Base-by-base conservation (phyloP, 2,797 vertebrate genomes). In the Taeniopygia guttata region DNA sequence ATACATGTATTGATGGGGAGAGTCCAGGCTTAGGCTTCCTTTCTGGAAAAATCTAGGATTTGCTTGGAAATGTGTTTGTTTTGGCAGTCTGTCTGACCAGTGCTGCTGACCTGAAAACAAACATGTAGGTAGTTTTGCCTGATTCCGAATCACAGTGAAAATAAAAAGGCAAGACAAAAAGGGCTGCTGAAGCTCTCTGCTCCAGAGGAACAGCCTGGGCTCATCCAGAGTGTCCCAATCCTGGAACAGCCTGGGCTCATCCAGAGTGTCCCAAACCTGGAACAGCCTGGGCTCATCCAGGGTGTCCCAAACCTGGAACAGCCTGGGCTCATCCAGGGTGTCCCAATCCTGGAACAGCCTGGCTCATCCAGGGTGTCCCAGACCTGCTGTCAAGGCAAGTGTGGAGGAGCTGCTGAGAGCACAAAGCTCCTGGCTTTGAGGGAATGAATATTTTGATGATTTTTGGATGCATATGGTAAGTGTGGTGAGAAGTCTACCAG, bases 1-100 rank as follows among this genome's bases (percentile, higher is more conserved):
- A 1, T 4, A n/a, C 21, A 16, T 22, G 11, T 19, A 15, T 19
- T 1, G 36, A 59, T 3, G 3, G 46, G 74, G n/a, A 75, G 9
- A 67, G 25, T 40, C 38, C 70, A 70, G 51, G 40, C 23, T 73
- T 25, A 13, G 34, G 25, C 11, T 67, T 78, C 26, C 32, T 36
- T 27, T 17, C 52, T 63, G 25, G 42, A 60, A 48, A 80, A 73
- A 30, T 17, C 27, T 23, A 51, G 73, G 55, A 38, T n/a, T 27
- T 52, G 16, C 27, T 79, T 18, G 34, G 49, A 46, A 66, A 74
- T 0, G 0, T 2, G 14, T 20, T 17, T 55, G 17, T 12, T 87
- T 62, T 38, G 14, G 43, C 25, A 52, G 14, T 10, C 29, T 26
- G 23, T 17, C 34, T 1, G 1, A 21, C 15, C 64, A 51, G 45